A percentile compares a stretch with the other conserved stretches of the same genome.
Conservation (phyloP, 2,888 invertebrate genomes). For the Nebria salina region DNA sequence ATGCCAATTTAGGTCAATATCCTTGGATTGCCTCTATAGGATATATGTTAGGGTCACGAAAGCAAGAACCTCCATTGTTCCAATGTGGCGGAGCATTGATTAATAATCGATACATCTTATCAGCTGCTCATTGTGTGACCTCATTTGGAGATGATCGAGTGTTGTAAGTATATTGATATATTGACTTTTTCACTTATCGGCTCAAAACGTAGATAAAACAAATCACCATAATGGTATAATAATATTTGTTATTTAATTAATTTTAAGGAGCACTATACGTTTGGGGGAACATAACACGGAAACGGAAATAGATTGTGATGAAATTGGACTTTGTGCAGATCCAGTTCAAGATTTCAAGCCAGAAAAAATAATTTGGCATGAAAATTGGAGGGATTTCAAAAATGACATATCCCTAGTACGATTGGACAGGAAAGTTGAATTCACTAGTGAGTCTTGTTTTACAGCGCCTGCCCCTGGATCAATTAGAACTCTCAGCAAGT, state of each 20-base stretch:
- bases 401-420: not conserved
- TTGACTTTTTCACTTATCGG: not conserved
- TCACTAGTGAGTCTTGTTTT: not conserved
- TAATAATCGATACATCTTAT: constrained; percentile 59
- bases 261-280: constrained; percentile 36
- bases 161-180: not conserved
- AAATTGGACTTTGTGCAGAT: constrained; percentile 57
- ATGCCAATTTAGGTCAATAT: constrained; percentile 70
- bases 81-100: constrained; percentile 61
- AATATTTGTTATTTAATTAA: no score
- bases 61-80: not conserved
- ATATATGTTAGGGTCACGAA: constrained; percentile 58
- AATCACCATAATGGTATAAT: no score
- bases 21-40: constrained; percentile 73
- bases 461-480: not conserved
- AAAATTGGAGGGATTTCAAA: constrained; percentile 31
- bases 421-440: not conserved
- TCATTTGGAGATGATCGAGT: constrained; percentile 45
- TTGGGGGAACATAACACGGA: constrained; percentile 55
- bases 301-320: constrained; percentile 54
- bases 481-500: no score
- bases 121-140: constrained; percentile 62
- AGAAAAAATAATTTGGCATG: constrained; percentile 55
- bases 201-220: no score
- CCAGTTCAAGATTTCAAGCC: constrained; percentile 59